These are phyloP conservation scores for Ennomos fuscantarius DNA, from an alignment of 2,888 invertebrate genomes.

Conservation along the genomic window DNA sequence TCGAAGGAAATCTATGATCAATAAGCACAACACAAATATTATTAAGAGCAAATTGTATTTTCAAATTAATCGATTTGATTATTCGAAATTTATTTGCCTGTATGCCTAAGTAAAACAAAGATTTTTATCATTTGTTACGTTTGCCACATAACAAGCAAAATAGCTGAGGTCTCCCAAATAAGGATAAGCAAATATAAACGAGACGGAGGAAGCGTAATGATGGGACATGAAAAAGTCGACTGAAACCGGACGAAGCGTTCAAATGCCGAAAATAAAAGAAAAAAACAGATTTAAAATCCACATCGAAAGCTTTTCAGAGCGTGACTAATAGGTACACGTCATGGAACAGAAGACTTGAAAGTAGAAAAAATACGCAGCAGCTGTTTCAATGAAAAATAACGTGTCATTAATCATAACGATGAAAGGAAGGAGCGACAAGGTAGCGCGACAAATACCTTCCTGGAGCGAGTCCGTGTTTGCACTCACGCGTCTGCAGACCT, in stretches of 20 bases:
- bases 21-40: too few relatives aligned
- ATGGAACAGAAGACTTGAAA: constrained; percentile 74
- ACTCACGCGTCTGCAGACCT: constrained; percentile 52
- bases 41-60: too few relatives aligned
- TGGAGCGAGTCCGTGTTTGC: constrained; percentile 59
- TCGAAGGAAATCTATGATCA: too few relatives aligned
- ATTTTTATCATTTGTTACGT: too few relatives aligned
- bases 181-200: constrained; percentile 42
- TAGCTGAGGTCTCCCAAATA: constrained; percentile 32
- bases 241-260: constrained; percentile 47
- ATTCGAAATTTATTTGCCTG: too few relatives aligned
- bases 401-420: constrained; percentile 79
- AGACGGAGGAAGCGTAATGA: constrained; percentile 44
- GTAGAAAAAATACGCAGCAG: constrained; percentile 78
- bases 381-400: constrained; percentile 82
- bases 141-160: constrained; percentile 11
- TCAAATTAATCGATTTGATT: too few relatives aligned
- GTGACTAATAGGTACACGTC: constrained; percentile 78
- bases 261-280: constrained; percentile 54
- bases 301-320: constrained; percentile 69
- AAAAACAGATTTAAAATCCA: constrained; percentile 65
- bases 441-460: constrained; percentile 77
- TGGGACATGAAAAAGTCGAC: constrained; percentile 46
- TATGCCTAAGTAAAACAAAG: too few relatives aligned
- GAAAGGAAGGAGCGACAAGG: constrained; percentile 76